Evolutionary conservation across 2,888 invertebrate genomes (phyloP).

Genomic region (Agriopis leucophaearia): DNA sequence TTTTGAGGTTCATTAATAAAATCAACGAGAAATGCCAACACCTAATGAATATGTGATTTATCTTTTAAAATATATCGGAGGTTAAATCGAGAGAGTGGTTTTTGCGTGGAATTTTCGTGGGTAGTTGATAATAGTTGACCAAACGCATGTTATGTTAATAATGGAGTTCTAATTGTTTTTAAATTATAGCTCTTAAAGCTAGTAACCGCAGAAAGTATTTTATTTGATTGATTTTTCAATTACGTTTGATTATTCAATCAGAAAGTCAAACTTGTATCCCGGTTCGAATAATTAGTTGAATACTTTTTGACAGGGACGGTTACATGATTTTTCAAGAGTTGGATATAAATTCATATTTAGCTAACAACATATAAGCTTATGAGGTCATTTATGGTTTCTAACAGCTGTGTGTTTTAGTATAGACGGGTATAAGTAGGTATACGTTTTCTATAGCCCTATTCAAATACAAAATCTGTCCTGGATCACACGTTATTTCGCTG

Average conservation of each 20-base stretch:
- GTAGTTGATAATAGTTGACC: not conserved
- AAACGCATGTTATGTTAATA: not conserved
- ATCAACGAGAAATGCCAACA: conserved; percentile 24
- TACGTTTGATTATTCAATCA: not conserved
- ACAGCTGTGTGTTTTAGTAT: too few relatives aligned
- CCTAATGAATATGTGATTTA: not conserved
- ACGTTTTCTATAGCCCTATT: too few relatives aligned
- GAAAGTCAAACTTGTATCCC: not conserved
- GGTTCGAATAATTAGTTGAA: too few relatives aligned
- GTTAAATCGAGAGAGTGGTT: not conserved
- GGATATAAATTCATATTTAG: too few relatives aligned
- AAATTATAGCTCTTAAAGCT: not conserved
- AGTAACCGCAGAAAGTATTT: not conserved
- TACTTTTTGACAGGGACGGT: too few relatives aligned
- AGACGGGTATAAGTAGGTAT: too few relatives aligned
- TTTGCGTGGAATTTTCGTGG: not conserved
- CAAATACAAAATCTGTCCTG: too few relatives aligned
- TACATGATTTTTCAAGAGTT: too few relatives aligned
- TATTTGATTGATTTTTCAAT: not conserved
- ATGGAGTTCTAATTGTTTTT: not conserved
- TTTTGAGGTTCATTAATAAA: conserved; percentile 13
- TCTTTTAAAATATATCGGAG: conserved; percentile 2
- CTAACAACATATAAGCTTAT: too few relatives aligned
- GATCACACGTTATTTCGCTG: too few relatives aligned
- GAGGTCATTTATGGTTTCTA: too few relatives aligned